These are phyloP conservation scores for Cyanoramphus novaezelandiae DNA, from an alignment of 2,113 vertebrate species.

Conservation along the genomic window DNA sequence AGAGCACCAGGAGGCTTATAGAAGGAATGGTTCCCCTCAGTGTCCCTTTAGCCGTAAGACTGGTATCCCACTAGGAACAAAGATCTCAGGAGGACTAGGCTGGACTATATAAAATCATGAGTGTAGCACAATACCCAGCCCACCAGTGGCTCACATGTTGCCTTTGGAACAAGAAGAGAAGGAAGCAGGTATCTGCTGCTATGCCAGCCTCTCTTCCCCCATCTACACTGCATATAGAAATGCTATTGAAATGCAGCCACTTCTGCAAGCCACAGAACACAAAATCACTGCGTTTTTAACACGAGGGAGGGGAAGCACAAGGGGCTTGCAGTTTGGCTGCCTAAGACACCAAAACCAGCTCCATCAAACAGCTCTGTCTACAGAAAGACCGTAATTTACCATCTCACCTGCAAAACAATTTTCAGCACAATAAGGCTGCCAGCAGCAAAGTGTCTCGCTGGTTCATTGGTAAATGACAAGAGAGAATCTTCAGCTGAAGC, in stretches of 20 bases:
- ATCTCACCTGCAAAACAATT: neutral
- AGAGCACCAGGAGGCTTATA: neutral
- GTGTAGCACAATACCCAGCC: neutral
- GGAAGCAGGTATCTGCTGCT: neutral
- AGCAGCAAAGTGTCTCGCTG: neutral
- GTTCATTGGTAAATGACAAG: neutral
- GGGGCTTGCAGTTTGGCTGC: neutral
- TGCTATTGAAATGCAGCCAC: neutral
- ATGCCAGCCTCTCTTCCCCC: neutral
- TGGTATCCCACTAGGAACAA: neutral
- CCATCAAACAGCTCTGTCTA: neutral
- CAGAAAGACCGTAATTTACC: neutral
- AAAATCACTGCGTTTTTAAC: neutral
- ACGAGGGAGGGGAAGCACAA: neutral
- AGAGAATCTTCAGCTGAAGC: neutral
- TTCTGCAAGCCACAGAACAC: neutral
- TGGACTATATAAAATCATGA: accelerated
- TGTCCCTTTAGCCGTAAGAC: neutral
- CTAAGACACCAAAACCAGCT: neutral
- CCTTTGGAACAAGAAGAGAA: neutral
- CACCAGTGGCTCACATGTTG: accelerated
- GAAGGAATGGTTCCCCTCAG: neutral
- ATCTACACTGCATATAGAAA: neutral
- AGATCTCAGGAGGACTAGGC: neutral
- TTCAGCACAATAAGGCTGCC: neutral